Evolutionary conservation across 2,888 invertebrate genomes (phyloP), one percentile per base, ranked within the genome.

Genomic region (Silvanus unidentatus): DNA sequence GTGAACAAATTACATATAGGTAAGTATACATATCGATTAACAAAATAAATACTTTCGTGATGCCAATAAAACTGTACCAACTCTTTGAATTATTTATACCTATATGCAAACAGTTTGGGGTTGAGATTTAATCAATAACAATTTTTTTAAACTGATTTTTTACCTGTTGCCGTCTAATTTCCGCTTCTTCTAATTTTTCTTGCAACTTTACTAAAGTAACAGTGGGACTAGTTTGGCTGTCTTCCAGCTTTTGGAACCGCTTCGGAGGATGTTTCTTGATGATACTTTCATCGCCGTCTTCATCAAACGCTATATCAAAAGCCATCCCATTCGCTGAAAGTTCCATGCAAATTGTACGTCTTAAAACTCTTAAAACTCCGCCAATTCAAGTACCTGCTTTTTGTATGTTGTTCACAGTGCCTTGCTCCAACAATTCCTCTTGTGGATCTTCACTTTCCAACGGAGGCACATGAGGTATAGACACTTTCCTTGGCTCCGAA

Each of bases 171-270:
- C 87, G 76, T 48, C 88, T 75, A 49, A 77, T 76, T 58, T 87
- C 86, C 1, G 87, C 88, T 47, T 82, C 84, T 13, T 82, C 84
- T 49, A 85, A 71, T 60, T 84, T 86, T 60, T 81, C 84, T 59
- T 82, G 79, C 22, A 87, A 75, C 48, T 81, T 78, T 15, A 82
- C 79, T 34, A 84, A 69, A 2, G 69, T 66, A 5, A 63, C 49
- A 28, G 78, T 77, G 54, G 79, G 74, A 13, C 77, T 77, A 40
- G 74, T 74, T 2, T 79, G 76, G 3, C 79, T 78, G 49, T 84
- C 83, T 56, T 85, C 77, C 34, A 86, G 66, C 48, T 82, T 72
- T 61, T 84, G 83, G 28, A 87, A 71, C 45, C 84, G 77, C 36
- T 79, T 78, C 0, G 87, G 86, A 0, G 86, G 84, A 47, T 83